Percentiles rank a stretch among this genome's conserved stretches.
Evolutionary conservation across 2,888 invertebrate genomes (phyloP).

Genomic region (Hesperia comma): DNA sequence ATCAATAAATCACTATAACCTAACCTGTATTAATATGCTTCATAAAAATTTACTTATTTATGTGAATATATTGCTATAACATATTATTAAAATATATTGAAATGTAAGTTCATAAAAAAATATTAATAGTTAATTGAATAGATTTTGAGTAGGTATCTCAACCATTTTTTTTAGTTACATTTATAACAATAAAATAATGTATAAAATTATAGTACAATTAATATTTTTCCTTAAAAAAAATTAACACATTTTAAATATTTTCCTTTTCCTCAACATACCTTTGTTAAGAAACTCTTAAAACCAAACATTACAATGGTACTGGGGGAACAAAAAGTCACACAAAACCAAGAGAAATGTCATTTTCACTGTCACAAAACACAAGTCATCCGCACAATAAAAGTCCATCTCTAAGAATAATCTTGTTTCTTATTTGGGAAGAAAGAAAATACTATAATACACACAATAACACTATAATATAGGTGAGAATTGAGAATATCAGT

Average conservation of each 20-base stretch:
- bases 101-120: too few species aligned
- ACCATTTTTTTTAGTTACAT: too few species aligned
- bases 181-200: too few species aligned
- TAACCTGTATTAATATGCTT: background rate
- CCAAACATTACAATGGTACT: slow-evolving; percentile 62
- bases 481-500: slow-evolving; percentile 34
- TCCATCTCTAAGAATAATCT: slow-evolving; percentile 11
- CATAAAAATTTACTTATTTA: too few species aligned
- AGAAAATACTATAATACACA: slow-evolving; percentile 28
- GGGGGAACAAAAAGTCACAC: slow-evolving; percentile 43
- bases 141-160: too few species aligned
- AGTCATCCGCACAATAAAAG: slow-evolving; percentile 38
- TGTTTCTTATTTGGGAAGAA: slow-evolving; percentile 20
- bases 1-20: too few species aligned
- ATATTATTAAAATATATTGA: too few species aligned
- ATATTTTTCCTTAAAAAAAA: too few species aligned
- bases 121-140: too few species aligned
- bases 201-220: too few species aligned
- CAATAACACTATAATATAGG: slow-evolving; percentile 18
- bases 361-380: slow-evolving; percentile 52
- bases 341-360: slow-evolving; percentile 49
- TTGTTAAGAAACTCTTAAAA: slow-evolving; percentile 63
- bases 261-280: slow-evolving; percentile 50
- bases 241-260: background rate
- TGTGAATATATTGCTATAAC: too few species aligned